A percentile compares a stretch with the other conserved stretches of the same genome.
Conservation (phyloP, 2,888 invertebrate species). For the Rugalucina vietnamica region DNA sequence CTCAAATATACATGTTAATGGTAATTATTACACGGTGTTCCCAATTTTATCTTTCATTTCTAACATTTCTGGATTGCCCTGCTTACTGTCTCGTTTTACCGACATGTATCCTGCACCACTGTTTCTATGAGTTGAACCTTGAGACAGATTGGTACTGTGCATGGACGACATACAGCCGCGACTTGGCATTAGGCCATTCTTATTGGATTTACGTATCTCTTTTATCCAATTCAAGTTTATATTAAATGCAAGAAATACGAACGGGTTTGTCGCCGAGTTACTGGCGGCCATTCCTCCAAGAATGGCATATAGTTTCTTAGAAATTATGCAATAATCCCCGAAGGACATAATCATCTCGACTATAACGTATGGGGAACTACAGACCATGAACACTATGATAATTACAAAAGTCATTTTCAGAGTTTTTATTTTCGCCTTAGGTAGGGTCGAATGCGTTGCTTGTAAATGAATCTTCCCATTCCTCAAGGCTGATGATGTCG, state of each 20-base stretch:
- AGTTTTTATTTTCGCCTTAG: conserved; percentile 83
- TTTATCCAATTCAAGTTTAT: conserved; percentile 65
- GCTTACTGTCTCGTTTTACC: not conserved
- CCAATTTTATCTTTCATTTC: not conserved
- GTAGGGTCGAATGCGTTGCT: conserved; percentile 81
- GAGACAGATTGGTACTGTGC: not conserved
- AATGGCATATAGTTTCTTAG: conserved; percentile 70
- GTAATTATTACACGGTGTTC: not conserved
- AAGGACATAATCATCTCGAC: conserved; percentile 82
- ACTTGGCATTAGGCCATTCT: not conserved
- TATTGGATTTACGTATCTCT: not conserved
- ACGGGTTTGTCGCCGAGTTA: conserved; percentile 82
- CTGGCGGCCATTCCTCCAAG: conserved; percentile 81
- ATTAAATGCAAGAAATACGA: conserved; percentile 82
- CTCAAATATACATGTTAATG: no score
- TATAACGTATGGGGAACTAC: conserved; percentile 81
- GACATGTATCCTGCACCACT: not conserved
- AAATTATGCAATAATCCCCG: conserved; percentile 74
- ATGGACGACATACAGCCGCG: not conserved
- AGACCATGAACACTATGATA: conserved; percentile 81
- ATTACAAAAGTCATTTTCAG: conserved; percentile 83
- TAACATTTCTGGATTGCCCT: no score
- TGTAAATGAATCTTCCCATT: conserved; percentile 80
- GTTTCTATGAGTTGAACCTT: conserved; percentile 2
- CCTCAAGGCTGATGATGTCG: conserved; percentile 70